Evolutionary conservation across 2,797 vertebrate species (phyloP).

Genomic region (Hypotaenidia okinawae): DNA sequence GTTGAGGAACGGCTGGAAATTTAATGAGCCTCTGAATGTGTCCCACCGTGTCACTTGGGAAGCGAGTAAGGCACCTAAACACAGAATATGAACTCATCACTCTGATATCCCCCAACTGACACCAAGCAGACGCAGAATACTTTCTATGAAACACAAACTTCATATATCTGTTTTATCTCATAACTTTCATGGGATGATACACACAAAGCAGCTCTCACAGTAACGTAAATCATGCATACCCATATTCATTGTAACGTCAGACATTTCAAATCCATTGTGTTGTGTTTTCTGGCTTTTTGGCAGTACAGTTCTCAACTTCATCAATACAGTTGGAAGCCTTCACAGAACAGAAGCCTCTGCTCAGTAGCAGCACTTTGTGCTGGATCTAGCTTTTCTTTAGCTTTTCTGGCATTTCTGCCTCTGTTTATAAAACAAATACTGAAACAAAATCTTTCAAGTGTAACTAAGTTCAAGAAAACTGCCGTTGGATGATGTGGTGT

Average conservation of each 20-base stretch:
- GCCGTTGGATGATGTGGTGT: not conserved
- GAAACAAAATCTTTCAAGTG: not conserved
- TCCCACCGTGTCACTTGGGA: conserved; percentile 53
- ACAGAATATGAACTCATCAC: conserved; percentile 65
- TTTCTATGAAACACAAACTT: conserved; percentile 43
- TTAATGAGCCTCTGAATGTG: conserved; percentile 68
- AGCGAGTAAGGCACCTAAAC: conserved; percentile 67
- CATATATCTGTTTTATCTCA: not conserved
- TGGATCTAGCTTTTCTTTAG: not conserved
- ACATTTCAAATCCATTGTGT: conserved; percentile 3
- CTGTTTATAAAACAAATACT: not conserved
- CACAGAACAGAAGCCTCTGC: not conserved
- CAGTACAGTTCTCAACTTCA: not conserved
- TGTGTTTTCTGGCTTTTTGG: conserved; percentile 43
- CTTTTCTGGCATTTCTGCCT: not conserved
- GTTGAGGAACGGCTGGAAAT: conserved; percentile 70
- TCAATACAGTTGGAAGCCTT: not conserved
- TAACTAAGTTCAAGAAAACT: not conserved
- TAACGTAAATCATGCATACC: conserved; percentile 42
- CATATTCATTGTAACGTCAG: conserved; percentile 29
- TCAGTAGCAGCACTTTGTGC: not conserved
- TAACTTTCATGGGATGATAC: not conserved
- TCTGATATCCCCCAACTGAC: conserved; percentile 36
- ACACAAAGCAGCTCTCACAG: not conserved
- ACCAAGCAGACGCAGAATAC: conserved; percentile 14